Percentiles rank a stretch among this genome's conserved stretches.
Evolutionary conservation across 2,888 invertebrate genomes (phyloP).

Genomic region (Dioctria linearis): DNA sequence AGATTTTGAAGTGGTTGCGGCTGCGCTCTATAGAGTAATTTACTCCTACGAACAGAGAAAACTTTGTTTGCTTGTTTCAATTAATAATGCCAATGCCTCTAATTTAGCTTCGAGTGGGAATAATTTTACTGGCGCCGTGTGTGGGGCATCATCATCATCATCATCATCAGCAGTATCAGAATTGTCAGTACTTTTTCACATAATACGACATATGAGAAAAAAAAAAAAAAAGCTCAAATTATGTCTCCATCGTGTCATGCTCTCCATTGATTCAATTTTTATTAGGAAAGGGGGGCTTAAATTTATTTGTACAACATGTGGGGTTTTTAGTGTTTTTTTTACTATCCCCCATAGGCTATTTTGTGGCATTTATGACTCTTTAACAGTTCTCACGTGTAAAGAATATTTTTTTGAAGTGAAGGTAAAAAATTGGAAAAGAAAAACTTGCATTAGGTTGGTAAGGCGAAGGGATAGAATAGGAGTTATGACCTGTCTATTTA

Average conservation of each 20-base stretch:
- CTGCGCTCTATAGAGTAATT: neutral
- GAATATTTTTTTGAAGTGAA: neutral
- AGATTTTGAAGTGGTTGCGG: conserved; percentile 15
- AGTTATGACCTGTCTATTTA: no score
- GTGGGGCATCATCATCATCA: conserved; percentile 34
- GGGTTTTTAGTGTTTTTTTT: neutral
- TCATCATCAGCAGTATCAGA: conserved; percentile 12
- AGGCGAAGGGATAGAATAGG: no score
- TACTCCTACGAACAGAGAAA: conserved; percentile 11
- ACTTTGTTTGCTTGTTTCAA: conserved; percentile 13
- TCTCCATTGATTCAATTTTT: conserved; percentile 28
- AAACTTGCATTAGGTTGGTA: no score
- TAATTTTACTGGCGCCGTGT: conserved; percentile 44
- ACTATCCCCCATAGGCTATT: neutral
- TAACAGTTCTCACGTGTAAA: conserved; percentile 4
- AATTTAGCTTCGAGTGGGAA: conserved; percentile 23
- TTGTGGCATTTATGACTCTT: neutral
- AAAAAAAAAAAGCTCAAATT: neutral
- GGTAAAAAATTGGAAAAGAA: neutral
- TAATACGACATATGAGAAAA: neutral
- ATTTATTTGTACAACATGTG: conserved; percentile 24
- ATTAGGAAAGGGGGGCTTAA: conserved; percentile 8
- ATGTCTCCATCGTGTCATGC: neutral
- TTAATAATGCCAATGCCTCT: neutral
- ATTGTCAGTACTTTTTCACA: conserved; percentile 17